phyloP scores from a whole-genome alignment of 2,888 invertebrate genomes.

The Uloborus plumipes region DNA sequence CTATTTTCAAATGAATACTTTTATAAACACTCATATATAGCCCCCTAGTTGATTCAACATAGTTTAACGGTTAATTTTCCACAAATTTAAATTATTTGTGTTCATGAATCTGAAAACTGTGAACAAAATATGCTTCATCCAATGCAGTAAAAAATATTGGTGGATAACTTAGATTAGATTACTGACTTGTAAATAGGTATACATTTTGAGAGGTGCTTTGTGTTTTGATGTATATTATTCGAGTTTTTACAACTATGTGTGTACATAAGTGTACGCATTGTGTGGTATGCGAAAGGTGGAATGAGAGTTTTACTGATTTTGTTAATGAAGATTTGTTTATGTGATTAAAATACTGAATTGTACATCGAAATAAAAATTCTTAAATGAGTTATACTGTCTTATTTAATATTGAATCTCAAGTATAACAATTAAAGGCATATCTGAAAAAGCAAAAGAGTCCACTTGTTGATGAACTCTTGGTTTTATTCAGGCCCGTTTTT shows the following conservation, averaged over 20 bases:
- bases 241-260: constrained; percentile 38
- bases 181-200: constrained; percentile 52
- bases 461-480: too few species aligned
- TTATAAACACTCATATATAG: too few species aligned
- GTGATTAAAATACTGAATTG: constrained; percentile 24
- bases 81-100: too few species aligned
- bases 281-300: constrained; percentile 27
- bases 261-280: constrained; percentile 42
- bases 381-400: neutral
- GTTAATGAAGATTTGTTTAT: constrained; percentile 31
- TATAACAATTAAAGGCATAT: too few species aligned
- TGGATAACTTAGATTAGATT: constrained; percentile 24
- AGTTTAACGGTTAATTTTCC: too few species aligned
- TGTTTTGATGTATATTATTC: constrained; percentile 57
- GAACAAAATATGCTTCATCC: too few species aligned
- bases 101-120: too few species aligned
- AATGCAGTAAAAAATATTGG: neutral
- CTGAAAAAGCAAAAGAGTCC: too few species aligned
- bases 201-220: constrained; percentile 62
- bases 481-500: too few species aligned
- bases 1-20: too few species aligned
- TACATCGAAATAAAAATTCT: constrained; percentile 66
- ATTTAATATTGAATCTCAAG: neutral
- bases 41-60: too few species aligned
- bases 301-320: constrained; percentile 24